These are phyloP conservation scores for Falcunculus frontatus DNA, from an alignment of 2,113 vertebrate genomes.

Conservation along the genomic window DNA sequence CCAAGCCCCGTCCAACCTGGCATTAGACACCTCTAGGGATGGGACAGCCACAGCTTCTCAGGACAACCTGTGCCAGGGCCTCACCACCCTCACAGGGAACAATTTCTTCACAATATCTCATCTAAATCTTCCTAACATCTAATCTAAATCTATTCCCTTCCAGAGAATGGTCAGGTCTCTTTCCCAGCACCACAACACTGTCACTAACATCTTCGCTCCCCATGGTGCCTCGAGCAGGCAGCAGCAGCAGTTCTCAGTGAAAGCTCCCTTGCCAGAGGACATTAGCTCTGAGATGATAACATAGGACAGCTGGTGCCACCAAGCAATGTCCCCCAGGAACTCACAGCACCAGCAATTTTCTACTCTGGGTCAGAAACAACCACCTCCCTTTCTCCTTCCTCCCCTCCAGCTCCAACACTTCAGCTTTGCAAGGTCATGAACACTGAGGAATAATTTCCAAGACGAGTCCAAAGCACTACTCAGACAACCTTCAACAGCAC, in stretches of 20 bases:
- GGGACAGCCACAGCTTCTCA: background rate
- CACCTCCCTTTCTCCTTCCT: background rate
- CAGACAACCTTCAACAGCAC: background rate
- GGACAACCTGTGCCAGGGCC: background rate
- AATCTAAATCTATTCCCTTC: background rate
- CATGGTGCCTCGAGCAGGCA: background rate
- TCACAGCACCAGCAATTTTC: background rate
- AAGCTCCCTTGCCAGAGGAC: background rate
- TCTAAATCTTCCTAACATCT: background rate
- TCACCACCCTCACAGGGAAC: background rate
- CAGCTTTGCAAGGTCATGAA: accelerated
- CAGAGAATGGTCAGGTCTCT: background rate
- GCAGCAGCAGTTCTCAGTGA: background rate
- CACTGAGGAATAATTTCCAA: background rate
- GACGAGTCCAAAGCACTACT: background rate
- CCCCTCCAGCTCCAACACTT: background rate
- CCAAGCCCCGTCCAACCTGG: accelerated
- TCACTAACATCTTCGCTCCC: background rate
- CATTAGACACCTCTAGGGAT: background rate
- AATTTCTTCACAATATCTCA: background rate
- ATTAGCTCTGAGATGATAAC: background rate
- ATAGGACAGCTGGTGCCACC: background rate
- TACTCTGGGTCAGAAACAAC: background rate
- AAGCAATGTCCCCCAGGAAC: background rate
- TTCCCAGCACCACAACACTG: background rate